phyloP scores from a whole-genome alignment of 1,140 invertebrate genomes.

The Arctopsyche grandis region DNA sequence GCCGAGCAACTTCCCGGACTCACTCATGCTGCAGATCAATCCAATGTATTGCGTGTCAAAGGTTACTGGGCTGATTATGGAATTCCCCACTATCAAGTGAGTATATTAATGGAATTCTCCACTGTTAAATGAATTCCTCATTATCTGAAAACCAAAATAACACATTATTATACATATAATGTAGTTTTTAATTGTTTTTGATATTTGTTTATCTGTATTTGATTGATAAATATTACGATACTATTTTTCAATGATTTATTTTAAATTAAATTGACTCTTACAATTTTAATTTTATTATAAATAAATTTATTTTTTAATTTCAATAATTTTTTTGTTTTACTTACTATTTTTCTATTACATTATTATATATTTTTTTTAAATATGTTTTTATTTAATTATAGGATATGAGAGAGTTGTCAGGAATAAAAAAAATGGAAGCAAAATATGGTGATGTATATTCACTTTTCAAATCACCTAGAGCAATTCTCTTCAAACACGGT shows the following conservation, averaged over 20 bases:
- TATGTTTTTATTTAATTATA: constrained; percentile 44
- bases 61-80: constrained; percentile 86
- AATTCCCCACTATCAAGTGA: constrained; percentile 77
- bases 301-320: too few species aligned
- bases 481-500: constrained; percentile 60
- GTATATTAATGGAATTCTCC: constrained; percentile 50
- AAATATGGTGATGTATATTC: constrained; percentile 61
- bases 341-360: too few species aligned
- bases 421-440: constrained; percentile 61
- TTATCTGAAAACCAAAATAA: too few species aligned
- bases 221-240: too few species aligned
- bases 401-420: constrained; percentile 62
- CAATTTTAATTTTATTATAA: too few species aligned
- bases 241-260: too few species aligned
- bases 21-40: constrained; percentile 74
- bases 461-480: constrained; percentile 60
- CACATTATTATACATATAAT: neutral
- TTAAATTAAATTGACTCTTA: too few species aligned
- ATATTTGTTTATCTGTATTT: neutral
- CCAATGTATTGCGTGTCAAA: constrained; percentile 72
- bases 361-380: neutral
- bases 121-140: neutral
- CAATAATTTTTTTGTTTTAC: too few species aligned
- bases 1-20: constrained; percentile 85
- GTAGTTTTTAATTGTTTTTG: neutral